These are phyloP conservation scores for Diloba caeruleocephala DNA, from an alignment of 2,888 invertebrate genomes.

Conservation along the genomic window DNA sequence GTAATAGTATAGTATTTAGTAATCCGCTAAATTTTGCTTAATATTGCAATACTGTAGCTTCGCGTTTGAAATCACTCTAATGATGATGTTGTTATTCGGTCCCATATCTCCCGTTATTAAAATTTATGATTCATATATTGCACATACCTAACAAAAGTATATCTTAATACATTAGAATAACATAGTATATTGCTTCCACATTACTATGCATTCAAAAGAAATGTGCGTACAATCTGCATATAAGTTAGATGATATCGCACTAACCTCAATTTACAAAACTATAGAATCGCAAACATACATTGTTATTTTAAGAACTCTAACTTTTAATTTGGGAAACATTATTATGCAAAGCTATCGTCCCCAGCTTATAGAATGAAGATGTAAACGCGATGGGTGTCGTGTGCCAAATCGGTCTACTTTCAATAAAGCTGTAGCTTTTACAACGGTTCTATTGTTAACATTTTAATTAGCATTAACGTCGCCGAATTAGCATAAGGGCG, in stretches of 20 bases:
- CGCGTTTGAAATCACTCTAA: conserved; percentile 11
- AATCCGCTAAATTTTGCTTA: too few species aligned
- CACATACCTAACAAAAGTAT: conserved; percentile 19
- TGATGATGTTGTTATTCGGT: conserved; percentile 24
- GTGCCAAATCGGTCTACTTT: conserved; percentile 79
- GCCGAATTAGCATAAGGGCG: conserved; percentile 69
- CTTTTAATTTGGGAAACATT: conserved; percentile 58
- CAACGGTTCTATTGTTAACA: conserved; percentile 78
- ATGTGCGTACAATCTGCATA: conserved; percentile 25
- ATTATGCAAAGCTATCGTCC: conserved; percentile 57
- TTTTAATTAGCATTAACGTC: conserved; percentile 80
- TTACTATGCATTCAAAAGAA: conserved; percentile 19
- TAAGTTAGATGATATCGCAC: conserved; percentile 15
- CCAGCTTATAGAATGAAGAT: conserved; percentile 52
- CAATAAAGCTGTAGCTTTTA: conserved; percentile 72
- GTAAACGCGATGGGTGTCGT: conserved; percentile 57
- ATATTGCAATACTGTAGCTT: conserved; percentile 5
- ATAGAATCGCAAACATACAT: conserved; percentile 26
- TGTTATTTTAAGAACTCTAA: conserved; percentile 35
- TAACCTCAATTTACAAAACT: conserved; percentile 11
- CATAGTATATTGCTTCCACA: conserved; percentile 12
- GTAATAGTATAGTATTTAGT: too few species aligned
- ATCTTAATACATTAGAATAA: conserved; percentile 23
- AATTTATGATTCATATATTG: conserved; percentile 7
- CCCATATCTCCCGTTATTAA: conserved; percentile 11